Percentiles rank a stretch among this genome's conserved stretches.
phyloP scores from a whole-genome alignment of 2,888 invertebrate species.

The Meteorus cinctellus region DNA sequence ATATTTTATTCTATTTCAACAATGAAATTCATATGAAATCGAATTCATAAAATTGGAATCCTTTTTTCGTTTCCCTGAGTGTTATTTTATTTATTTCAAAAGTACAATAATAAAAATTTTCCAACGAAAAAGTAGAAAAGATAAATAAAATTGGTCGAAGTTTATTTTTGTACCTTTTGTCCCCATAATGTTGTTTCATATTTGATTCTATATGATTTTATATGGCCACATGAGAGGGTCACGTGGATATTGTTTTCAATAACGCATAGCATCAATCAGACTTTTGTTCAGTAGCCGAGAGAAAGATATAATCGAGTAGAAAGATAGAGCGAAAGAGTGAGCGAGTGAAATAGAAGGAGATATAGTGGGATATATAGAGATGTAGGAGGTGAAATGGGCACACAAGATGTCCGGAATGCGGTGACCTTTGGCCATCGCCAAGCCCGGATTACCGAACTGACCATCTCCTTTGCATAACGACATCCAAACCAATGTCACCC shows the following conservation, averaged over 20 bases:
- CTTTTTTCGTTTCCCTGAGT: no score
- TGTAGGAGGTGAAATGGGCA: conserved; percentile 55
- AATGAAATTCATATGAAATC: no score
- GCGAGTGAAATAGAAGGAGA: conserved; percentile 22
- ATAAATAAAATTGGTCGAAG: neutral
- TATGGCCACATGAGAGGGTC: conserved; percentile 11
- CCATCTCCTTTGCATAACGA: conserved; percentile 73
- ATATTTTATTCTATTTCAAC: no score
- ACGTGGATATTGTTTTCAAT: conserved; percentile 71
- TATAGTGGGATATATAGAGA: conserved; percentile 33
- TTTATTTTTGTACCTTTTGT: neutral
- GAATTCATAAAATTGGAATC: no score
- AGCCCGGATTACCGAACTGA: conserved; percentile 69
- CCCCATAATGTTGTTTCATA: conserved; percentile 12
- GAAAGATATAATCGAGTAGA: conserved; percentile 13
- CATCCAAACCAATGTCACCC: conserved; percentile 50
- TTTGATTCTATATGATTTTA: conserved; percentile 11
- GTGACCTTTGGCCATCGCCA: conserved; percentile 62
- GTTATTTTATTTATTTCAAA: no score
- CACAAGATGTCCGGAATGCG: conserved; percentile 71
- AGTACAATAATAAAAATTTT: no score
- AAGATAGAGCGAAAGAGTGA: conserved; percentile 13
- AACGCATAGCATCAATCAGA: conserved; percentile 71
- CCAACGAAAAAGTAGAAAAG: neutral
- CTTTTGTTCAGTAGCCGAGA: conserved; percentile 58